Base-by-base conservation (phyloP, 2,888 invertebrate species). In the Hirtodrosophila cameraria region DNA sequence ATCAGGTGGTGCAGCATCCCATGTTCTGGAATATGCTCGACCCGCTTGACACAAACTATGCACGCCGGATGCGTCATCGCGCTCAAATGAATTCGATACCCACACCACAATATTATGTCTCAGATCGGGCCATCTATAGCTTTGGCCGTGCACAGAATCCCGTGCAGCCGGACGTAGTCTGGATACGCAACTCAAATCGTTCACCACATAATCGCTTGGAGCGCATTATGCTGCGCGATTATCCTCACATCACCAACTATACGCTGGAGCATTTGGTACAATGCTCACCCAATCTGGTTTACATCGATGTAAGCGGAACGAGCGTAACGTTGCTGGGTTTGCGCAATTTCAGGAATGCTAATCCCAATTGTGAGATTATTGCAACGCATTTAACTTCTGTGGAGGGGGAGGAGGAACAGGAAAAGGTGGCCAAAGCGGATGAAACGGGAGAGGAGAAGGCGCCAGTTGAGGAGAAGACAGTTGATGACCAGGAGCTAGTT, bases 231-330 rank as follows among this genome's bases (percentile, higher is more conserved):
- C 90, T 92, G 3, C 92, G 93, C 1, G 93, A 94, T 3, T 95
- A 93, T 78, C 91, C 92, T 3, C 91, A 91, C 52, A 92, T 95
- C 0, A 94, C 95, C 0, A 93, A 95, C 78, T 89, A 92, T 4
- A 93, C 94, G 38, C 84, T 95, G 12, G 88, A 90, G 9, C 94
- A 94, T 86, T 88, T 95, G 43, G 92, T 92, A 0, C 92, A 92
- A 0, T 93, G 94, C 0, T 93, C 94, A 0, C 93, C 94, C 0
- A 88, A 92, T 52, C 87, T 95, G 9, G 87, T 90, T 5, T 90
- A 90, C 16, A 86, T 96, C 0, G 95, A 96, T 88, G 92, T 96
- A 1, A 93, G 93, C 0, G 93, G 93, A 0, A 95, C 95, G 0
- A 91, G 92, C 1, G 94, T 96, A 0, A 94, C 94, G 0, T 88